Base-by-base conservation (phyloP, 2,113 vertebrate species). In the Labeo rohita region DNA sequence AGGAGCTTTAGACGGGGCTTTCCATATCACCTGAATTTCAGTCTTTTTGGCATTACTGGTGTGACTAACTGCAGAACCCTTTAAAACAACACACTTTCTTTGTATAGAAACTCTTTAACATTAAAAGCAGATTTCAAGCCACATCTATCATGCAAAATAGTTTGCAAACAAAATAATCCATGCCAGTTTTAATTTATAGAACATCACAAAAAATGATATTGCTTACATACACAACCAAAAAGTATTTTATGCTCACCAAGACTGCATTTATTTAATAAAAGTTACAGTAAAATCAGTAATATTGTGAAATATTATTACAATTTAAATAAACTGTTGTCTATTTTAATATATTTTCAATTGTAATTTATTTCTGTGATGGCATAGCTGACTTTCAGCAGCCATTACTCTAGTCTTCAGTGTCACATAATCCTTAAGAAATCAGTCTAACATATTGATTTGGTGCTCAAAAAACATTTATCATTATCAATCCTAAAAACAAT, bases 41-140 rank as follows among this genome's bases (percentile, higher is more conserved):
- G 83, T 91, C 91, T 96, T 94, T 70, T 88, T 93, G n/a, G 75
- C 90, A 85, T 94, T 72, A 84, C 47, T 95, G 43, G 94, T 97
- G 28, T 97, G 97, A 90, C 96, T 98, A 82, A 97, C 96, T 47
- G 96, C 96, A 80, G 96, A 97, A 63, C 94, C 95, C 96, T 97
- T 89, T 65, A 72, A 87, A 83, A 83, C 8, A 90, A 66, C 15
- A 84, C 11, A 73, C 36, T 81, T 13, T 61, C 34, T 66, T 77
- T 52, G 8, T 18, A 4, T 13, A 47, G 2, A n/a, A 50, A 28
- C 23, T 76, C 68, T 43, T 76, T 15, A 50, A 54, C 15, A 56
- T 34, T 34, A 76, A 52, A 76, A 76, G 1, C 74, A 52, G n/a
- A 77, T 56, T 77, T 23, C 23, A 6, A 77, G n/a, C 8, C 49